phyloP scores from a whole-genome alignment of 2,113 vertebrate genomes.

The Bubo scandiacus region DNA sequence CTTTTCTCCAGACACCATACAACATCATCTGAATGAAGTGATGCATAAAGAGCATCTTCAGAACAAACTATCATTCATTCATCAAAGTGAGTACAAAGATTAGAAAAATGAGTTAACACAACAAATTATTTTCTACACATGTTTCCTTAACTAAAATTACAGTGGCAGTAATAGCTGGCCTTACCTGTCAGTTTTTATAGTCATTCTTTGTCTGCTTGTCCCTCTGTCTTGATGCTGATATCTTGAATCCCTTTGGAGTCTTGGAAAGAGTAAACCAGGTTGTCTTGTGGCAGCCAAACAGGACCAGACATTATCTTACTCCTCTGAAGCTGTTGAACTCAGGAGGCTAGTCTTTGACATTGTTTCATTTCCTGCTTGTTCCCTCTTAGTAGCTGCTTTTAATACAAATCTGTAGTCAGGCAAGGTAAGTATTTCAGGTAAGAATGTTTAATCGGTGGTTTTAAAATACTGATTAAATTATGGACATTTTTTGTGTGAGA shows the following conservation, averaged over 20 bases:
- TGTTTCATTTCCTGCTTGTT: not conserved
- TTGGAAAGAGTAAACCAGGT: not conserved
- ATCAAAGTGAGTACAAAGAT: not conserved
- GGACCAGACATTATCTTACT: not conserved
- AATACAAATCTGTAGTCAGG: not conserved
- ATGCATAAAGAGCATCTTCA: not conserved
- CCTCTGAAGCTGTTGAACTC: not conserved
- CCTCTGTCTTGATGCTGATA: not conserved
- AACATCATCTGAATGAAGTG: not conserved
- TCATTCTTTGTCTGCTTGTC: not conserved
- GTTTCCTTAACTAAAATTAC: not conserved
- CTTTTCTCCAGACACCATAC: not conserved
- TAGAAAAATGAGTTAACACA: not conserved
- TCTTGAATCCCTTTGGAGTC: not conserved
- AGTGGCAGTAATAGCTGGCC: not conserved
- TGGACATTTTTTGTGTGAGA: not conserved
- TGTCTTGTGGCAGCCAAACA: not conserved
- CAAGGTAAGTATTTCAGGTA: not conserved
- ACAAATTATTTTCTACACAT: not conserved
- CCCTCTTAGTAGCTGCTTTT: not conserved
- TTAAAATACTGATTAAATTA: not conserved
- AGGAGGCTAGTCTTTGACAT: not conserved
- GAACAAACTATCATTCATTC: not conserved
- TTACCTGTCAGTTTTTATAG: not conserved
- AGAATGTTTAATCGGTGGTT: not conserved